Conservation (phyloP, 1,140 invertebrate genomes). For the Magallana gigas region DNA sequence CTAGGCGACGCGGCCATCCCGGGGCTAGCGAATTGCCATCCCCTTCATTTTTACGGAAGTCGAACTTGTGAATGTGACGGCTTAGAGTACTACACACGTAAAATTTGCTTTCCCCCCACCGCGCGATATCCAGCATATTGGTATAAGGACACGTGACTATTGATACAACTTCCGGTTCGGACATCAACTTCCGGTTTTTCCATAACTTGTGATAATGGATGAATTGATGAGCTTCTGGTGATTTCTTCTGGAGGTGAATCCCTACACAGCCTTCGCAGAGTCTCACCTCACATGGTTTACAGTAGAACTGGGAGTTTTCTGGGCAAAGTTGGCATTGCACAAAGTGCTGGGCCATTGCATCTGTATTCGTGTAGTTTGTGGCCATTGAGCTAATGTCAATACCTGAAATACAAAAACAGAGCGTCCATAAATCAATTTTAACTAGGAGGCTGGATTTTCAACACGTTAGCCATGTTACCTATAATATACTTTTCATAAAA, state of each 20-base stretch:
- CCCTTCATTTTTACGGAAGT: neutral
- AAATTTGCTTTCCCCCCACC: neutral
- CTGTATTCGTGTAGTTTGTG: no score
- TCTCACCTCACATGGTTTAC: constrained; percentile 1
- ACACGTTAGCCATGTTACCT: no score
- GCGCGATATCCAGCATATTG: neutral
- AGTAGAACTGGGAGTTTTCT: neutral
- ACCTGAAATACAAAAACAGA: no score
- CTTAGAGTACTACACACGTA: neutral
- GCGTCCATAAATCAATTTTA: no score
- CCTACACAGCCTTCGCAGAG: constrained; percentile 2
- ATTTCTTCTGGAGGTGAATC: neutral
- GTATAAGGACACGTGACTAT: neutral
- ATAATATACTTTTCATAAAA: no score
- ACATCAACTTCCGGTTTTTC: neutral
- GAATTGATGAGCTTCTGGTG: neutral
- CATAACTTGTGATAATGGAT: neutral
- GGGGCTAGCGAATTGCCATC: neutral
- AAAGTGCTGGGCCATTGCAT: constrained; percentile 7
- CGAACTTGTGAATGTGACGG: neutral
- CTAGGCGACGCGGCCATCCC: neutral
- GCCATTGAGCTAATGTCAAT: no score
- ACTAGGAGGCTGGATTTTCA: no score
- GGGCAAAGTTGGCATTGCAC: neutral
- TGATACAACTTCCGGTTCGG: neutral